These are phyloP conservation scores for Leucophenga maculata DNA, from an alignment of 2,888 invertebrate species.

Conservation along the genomic window DNA sequence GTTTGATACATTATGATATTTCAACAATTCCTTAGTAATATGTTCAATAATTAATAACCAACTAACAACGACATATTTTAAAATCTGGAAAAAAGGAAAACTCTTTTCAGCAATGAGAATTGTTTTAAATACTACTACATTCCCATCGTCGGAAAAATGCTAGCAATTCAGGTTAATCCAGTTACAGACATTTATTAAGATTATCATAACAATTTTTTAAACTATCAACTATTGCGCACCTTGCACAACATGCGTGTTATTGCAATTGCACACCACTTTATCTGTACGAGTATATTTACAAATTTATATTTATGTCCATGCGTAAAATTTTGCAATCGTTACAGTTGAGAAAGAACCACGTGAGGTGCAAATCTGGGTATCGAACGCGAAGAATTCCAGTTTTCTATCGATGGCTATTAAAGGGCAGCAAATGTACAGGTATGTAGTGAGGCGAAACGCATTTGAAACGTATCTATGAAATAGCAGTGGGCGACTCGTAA, in stretches of 20 bases:
- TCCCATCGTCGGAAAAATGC: neutral
- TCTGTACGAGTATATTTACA: neutral
- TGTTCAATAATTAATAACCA: too few species aligned
- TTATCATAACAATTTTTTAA: too few species aligned
- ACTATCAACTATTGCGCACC: too few species aligned
- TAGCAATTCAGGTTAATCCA: too few species aligned
- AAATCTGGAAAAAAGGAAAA: too few species aligned
- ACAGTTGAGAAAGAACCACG: slow-evolving; percentile 82
- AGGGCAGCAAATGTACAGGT: slow-evolving; percentile 86
- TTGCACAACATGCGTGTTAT: neutral
- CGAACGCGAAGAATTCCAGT: slow-evolving; percentile 85
- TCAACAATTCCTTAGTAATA: too few species aligned
- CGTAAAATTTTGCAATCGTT: slow-evolving; percentile 38
- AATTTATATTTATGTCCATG: neutral
- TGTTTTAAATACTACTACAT: neutral
- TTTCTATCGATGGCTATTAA: slow-evolving; percentile 87
- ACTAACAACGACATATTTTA: too few species aligned
- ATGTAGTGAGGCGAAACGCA: slow-evolving; percentile 59
- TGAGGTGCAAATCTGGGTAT: slow-evolving; percentile 84
- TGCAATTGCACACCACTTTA: neutral
- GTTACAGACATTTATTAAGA: too few species aligned
- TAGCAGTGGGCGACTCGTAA: neutral
- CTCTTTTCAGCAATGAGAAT: too few species aligned
- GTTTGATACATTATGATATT: too few species aligned
- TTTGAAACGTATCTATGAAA: neutral